Conservation (phyloP, 1,140 invertebrate genomes). For the Drosophila mayri region DNA sequence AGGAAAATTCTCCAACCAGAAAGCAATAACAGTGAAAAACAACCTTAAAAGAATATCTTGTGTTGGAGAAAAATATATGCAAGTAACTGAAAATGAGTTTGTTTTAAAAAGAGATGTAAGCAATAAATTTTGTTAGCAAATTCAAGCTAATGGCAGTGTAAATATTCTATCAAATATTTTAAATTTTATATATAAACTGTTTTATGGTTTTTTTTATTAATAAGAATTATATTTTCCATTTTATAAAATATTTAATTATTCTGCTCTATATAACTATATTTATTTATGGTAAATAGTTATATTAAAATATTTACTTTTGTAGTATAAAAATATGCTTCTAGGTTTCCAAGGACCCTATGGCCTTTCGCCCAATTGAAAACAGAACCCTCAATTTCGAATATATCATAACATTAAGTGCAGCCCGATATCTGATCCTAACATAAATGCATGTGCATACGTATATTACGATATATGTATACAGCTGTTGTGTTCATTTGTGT, state of each 20-base stretch:
- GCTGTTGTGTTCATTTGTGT: slow-evolving; percentile 6
- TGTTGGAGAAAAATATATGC: background rate
- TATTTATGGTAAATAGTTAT: no score
- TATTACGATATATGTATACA: slow-evolving; percentile 8
- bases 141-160: background rate
- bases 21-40: background rate
- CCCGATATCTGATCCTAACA: background rate
- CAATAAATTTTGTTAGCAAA: background rate
- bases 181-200: background rate
- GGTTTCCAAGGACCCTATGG: background rate
- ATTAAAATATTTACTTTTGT: no score
- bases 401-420: background rate
- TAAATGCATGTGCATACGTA: background rate
- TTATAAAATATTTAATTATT: background rate
- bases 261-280: no score
- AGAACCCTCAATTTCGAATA: background rate
- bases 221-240: background rate
- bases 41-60: no score
- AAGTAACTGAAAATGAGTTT: background rate
- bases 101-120: background rate
- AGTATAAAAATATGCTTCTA: no score
- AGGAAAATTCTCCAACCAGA: slow-evolving; percentile 10
- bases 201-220: background rate
- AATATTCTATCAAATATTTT: background rate
- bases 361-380: background rate